Conservation (phyloP, 1,140 invertebrate genomes). For the Goniozus legneri region DNA sequence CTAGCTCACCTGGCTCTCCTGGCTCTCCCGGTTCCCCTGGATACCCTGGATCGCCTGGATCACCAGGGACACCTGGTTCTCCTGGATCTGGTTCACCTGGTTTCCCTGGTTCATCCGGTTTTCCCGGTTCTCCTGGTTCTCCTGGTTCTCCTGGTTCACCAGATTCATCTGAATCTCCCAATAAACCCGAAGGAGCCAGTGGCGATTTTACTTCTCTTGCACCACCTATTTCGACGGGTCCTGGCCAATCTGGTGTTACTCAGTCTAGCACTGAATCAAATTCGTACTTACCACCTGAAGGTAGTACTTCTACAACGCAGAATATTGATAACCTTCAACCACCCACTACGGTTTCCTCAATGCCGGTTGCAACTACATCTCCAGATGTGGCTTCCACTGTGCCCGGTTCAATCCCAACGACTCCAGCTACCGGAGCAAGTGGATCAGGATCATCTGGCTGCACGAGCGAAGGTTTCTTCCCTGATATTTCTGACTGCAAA, state of each 20-base stretch:
- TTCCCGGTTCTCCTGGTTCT: conserved; percentile 6
- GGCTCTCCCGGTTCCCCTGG: not conserved
- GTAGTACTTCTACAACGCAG: not conserved
- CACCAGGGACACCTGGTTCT: not conserved
- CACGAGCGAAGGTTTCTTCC: conserved; percentile 55
- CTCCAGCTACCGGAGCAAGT: not conserved
- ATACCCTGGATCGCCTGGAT: not conserved
- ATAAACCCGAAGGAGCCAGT: not conserved
- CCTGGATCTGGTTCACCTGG: not conserved
- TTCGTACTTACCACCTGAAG: not conserved
- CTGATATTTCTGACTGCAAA: conserved; percentile 59
- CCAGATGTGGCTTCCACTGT: no score
- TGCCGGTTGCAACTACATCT: no score
- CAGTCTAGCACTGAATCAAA: not conserved
- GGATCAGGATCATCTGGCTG: conserved; percentile 18
- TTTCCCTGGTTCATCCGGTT: not conserved
- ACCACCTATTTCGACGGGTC: conserved; percentile 1
- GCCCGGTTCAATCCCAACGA: no score
- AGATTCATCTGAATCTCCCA: conserved; percentile 53
- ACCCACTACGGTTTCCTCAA: no score
- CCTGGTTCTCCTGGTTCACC: not conserved
- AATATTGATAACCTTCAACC: conserved; percentile 1
- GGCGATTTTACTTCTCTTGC: not conserved
- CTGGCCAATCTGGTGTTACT: not conserved
- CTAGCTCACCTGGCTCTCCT: not conserved